Base-by-base conservation (phyloP, 2,888 invertebrate genomes). In the Temnothorax rugatulus region DNA sequence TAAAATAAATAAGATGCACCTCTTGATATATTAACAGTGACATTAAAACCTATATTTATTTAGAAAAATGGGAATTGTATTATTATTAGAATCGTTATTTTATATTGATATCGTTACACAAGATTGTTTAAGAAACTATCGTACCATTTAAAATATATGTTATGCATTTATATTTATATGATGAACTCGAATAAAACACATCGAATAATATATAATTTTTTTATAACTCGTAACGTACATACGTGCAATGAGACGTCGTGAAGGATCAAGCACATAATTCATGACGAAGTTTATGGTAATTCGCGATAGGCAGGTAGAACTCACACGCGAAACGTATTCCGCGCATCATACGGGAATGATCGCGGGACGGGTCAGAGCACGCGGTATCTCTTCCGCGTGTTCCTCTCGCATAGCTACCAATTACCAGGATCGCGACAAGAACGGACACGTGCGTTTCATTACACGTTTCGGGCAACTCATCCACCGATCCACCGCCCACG, bases 371-470 rank as follows among this genome's bases (percentile, higher is more conserved):
- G n/a, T 15, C 34, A 52, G 41, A 41, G 18, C 25, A 25, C 15
- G 9, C 18, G 15, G 21, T 11, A 25, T 15, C 25, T 44, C 41
- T 74, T 59, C n/a, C 18, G 57, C 18, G 25, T 18, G 41, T 41
- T 59, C 41, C 44, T 59, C 57, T 73, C 25, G 73, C 25, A 57
- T 1, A 29, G 74, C 44, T 74, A 73, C 73, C 73, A 74, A 74
- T 74, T 74, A 74, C 44, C 13, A n/a, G 11, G 25, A 25, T 13
- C 13, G 7, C 59, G 74, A 59, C 59, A 59, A 29, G 74, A 59
- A 59, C 44, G 57, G 57, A 59, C 57, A 57, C 57, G 57, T 73
- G 54, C 73, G 57, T 73, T 73, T 54, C 73, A 57, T 71, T 71
- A 71, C 21, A 57, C 41, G 54, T 71, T 41, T 71, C 21, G 59